phyloP scores from a whole-genome alignment of 2,888 invertebrate species.

The Pyrrhosoma nymphula region DNA sequence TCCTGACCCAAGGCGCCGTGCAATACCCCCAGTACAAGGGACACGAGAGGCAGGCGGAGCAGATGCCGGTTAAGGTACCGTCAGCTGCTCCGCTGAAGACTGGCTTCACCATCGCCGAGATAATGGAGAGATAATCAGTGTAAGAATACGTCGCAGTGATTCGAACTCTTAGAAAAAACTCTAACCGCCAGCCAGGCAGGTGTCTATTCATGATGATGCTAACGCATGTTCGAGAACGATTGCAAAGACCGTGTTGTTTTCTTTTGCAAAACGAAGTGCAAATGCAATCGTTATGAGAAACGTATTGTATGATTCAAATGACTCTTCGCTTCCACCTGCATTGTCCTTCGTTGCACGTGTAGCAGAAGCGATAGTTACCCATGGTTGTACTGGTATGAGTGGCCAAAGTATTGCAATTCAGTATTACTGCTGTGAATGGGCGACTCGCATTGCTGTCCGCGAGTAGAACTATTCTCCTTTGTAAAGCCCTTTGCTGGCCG shows the following conservation, averaged over 20 bases:
- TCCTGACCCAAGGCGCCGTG: slow-evolving; percentile 1
- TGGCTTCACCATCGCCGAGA: slow-evolving; percentile 54
- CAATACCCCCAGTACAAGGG: neutral
- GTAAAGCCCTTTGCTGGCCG: neutral
- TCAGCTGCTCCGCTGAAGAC: neutral
- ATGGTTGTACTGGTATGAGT: neutral
- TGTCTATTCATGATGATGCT: too few species aligned
- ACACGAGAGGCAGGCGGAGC: slow-evolving; percentile 34
- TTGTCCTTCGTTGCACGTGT: neutral
- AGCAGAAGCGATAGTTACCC: neutral
- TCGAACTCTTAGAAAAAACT: too few species aligned
- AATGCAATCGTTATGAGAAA: neutral
- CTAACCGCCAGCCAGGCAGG: too few species aligned
- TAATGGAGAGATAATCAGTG: slow-evolving; percentile 49
- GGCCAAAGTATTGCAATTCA: neutral
- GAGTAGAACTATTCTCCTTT: neutral
- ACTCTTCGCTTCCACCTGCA: neutral
- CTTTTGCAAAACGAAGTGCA: neutral
- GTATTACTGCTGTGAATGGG: neutral
- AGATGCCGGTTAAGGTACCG: slow-evolving; percentile 9
- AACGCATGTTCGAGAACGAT: neutral
- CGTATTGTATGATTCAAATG: too few species aligned
- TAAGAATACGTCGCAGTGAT: neutral
- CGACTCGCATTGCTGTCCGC: neutral
- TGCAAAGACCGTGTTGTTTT: neutral